Percentiles rank a stretch among this genome's conserved stretches.
These are phyloP conservation scores for Ceramica pisi DNA, from an alignment of 2,888 invertebrate species.

Conservation along the genomic window DNA sequence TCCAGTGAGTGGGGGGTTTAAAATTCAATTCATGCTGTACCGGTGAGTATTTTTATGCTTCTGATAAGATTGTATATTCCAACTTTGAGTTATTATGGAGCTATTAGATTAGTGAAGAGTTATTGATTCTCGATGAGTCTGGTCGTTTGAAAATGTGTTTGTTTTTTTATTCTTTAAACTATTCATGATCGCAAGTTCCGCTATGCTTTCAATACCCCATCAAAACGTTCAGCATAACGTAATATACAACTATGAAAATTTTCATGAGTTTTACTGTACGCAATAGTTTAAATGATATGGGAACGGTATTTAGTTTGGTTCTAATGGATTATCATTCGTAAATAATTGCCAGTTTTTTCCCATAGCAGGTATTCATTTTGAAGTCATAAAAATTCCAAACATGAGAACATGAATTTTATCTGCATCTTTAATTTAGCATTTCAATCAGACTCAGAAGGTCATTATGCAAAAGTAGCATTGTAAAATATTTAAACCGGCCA, in stretches of 20 bases:
- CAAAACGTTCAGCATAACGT: too few species aligned
- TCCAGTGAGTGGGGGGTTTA: slow-evolving; percentile 5
- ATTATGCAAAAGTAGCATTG: slow-evolving; percentile 52
- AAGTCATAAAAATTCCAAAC: not conserved
- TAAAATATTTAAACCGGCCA: slow-evolving; percentile 75
- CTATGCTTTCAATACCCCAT: too few species aligned
- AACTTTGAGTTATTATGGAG: not conserved
- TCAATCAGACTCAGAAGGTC: slow-evolving; percentile 19
- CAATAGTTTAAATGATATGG: too few species aligned
- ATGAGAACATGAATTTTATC: not conserved
- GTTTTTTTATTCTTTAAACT: too few species aligned
- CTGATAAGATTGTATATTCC: not conserved
- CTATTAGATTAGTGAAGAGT: not conserved
- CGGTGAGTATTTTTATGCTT: not conserved
- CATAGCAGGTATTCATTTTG: not conserved
- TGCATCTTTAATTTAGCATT: slow-evolving; percentile 5
- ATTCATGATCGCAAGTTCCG: too few species aligned
- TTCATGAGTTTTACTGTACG: too few species aligned
- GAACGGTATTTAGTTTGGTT: too few species aligned
- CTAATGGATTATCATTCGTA: too few species aligned
- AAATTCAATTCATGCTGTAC: not conserved
- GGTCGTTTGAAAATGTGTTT: not conserved
- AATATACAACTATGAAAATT: too few species aligned
- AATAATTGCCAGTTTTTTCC: not conserved
- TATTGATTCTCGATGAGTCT: not conserved